These are phyloP conservation scores for Dicycla oo DNA, from an alignment of 2,888 invertebrate genomes.

Conservation along the genomic window DNA sequence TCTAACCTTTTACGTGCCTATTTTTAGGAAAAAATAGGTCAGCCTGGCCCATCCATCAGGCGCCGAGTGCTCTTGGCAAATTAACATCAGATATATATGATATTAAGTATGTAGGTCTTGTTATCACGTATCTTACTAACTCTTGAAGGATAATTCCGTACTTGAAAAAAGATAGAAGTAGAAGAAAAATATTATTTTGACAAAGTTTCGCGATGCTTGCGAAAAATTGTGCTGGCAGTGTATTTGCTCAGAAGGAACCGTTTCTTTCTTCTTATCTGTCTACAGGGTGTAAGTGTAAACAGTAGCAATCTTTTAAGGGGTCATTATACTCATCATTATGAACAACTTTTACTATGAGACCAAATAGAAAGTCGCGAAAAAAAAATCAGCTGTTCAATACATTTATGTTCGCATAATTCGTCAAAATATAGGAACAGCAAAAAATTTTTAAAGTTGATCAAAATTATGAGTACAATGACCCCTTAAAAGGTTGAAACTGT, in stretches of 20 bases:
- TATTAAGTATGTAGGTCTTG: conserved; percentile 34
- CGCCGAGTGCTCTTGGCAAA: conserved; percentile 61
- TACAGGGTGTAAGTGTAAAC: no score
- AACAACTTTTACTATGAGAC: no score
- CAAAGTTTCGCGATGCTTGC: background rate
- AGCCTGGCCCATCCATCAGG: conserved; percentile 55
- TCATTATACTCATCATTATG: no score
- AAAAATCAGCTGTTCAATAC: no score
- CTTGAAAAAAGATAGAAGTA: background rate
- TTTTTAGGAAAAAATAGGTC: conserved; percentile 50
- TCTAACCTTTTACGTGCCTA: conserved; percentile 28
- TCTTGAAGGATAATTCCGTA: conserved; percentile 20
- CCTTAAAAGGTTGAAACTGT: no score
- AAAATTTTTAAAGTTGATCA: no score
- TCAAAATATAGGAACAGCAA: no score
- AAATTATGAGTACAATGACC: no score
- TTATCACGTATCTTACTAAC: conserved; percentile 31
- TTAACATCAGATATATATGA: conserved; percentile 52
- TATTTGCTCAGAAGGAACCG: background rate
- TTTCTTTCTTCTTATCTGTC: background rate
- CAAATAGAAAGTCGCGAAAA: no score
- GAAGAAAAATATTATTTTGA: conserved; percentile 14
- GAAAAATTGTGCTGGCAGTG: background rate
- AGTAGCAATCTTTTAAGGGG: no score
- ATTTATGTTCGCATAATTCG: no score